Base-by-base conservation (phyloP, 2,113 vertebrate species). In the Hypomesus transpacificus region DNA sequence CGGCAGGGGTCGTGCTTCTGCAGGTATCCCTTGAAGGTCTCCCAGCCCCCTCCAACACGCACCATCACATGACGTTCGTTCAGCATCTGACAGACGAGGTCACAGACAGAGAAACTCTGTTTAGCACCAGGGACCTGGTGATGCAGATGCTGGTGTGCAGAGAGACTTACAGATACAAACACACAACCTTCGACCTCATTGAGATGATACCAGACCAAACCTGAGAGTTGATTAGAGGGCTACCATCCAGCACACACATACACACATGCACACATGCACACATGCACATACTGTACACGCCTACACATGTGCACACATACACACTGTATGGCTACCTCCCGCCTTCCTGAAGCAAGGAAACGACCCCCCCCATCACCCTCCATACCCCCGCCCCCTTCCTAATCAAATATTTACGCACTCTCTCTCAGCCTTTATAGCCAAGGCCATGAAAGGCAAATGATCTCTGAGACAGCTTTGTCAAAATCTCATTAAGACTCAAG, bases 61-160 rank as follows among this genome's bases (percentile, higher is more conserved):
- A 98, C 97, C 97, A 99, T 99, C 77, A 96, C 96, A 0, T 99
- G 95, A 4, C 95, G 97, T 86, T 99, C 97, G 84, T 98, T 96
- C 85, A 99, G 93, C 97, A 99, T 98, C 97, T 99, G 90, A 46
- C 92, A 84, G 73, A 9, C 59, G 28, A 18, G 39, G 7, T 80
- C 24, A 84, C 0, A 81, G 58, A n/a, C 39, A 46, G 8, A 46
- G 39, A 11, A 46, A 8, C 0, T 46, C 39, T 11, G 39, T 46
- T 7, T 4, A 7, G 39, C 9, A 8, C 5, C 39, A 46, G 39
- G 39, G 39, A 46, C 1, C 39, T 6, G 9, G 39, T 46, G 39
- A 5, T 11, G 39, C 9, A 46, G 31, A 34, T 4, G 31, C 31
- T 34, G 4, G 31, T 34, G 31, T 34, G 6, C 4, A 34, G 31